Percentiles rank a stretch among this genome's conserved stretches.
These are phyloP conservation scores for Yponomeuta malinellus DNA, from an alignment of 2,888 invertebrate species.

Conservation along the genomic window DNA sequence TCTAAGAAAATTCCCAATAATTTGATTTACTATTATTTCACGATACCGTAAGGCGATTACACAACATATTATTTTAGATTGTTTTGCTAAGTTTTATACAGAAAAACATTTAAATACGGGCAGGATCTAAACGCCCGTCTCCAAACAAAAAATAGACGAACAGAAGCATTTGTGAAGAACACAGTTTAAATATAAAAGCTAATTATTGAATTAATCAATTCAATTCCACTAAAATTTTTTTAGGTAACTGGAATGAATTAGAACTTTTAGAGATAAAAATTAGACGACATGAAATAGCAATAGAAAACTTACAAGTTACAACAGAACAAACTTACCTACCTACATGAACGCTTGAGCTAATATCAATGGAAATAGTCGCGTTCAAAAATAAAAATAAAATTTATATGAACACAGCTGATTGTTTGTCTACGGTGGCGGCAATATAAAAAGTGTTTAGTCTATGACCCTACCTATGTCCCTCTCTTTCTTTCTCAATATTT, in stretches of 20 bases:
- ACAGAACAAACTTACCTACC: too few relatives aligned
- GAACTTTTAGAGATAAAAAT: too few relatives aligned
- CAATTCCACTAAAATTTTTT: too few relatives aligned
- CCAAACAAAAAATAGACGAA: not conserved
- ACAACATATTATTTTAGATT: not conserved
- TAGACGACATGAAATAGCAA: too few relatives aligned
- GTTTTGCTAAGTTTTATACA: not conserved
- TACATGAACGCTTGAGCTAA: too few relatives aligned
- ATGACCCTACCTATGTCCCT: conserved; percentile 23
- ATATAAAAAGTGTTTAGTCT: conserved; percentile 22
- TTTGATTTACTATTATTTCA: not conserved
- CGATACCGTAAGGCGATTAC: not conserved
- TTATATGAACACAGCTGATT: not conserved
- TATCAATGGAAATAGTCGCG: not conserved
- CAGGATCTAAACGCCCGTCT: not conserved
- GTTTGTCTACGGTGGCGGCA: not conserved
- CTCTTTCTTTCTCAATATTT: conserved; percentile 30
- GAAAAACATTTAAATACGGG: not conserved
- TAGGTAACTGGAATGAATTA: too few relatives aligned
- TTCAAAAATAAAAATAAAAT: not conserved
- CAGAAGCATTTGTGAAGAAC: not conserved
- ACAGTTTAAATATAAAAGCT: too few relatives aligned
- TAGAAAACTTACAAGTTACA: too few relatives aligned
- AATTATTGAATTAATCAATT: too few relatives aligned
- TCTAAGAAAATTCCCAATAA: not conserved